Evolutionary conservation across 2,888 invertebrate species (phyloP).

Genomic region (Rhabditophanes sp.): DNA sequence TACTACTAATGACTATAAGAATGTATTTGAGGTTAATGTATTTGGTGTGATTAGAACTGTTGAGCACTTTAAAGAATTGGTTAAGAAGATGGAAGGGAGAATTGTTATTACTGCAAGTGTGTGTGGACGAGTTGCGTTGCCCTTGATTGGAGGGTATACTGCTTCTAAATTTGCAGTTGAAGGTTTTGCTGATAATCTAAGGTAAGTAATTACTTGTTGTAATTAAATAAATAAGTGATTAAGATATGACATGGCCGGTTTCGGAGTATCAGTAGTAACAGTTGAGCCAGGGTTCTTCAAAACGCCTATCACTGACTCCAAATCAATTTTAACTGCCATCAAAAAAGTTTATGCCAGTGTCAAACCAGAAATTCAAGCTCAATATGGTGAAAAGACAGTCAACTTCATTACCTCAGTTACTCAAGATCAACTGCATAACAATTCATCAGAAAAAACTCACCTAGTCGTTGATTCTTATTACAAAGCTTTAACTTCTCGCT

Average conservation of each 20-base stretch:
- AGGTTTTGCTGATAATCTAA: constrained; percentile 32
- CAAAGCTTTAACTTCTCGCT: constrained; percentile 26
- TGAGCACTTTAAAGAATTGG: constrained; percentile 23
- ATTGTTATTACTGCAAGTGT: constrained; percentile 46
- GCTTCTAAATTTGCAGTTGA: constrained; percentile 33
- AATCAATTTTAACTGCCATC: background rate
- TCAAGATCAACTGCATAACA: background rate
- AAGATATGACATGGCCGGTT: constrained; percentile 26
- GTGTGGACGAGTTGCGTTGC: constrained; percentile 43
- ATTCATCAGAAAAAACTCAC: constrained; percentile 4
- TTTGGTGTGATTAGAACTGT: constrained; percentile 43
- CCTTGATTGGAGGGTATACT: constrained; percentile 32
- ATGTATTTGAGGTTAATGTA: constrained; percentile 32
- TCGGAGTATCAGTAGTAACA: constrained; percentile 30
- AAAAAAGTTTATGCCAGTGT: background rate
- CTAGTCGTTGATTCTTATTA: constrained; percentile 30
- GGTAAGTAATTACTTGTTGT: constrained; percentile 11
- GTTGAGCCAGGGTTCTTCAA: constrained; percentile 40
- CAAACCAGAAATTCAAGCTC: background rate
- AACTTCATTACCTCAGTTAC: too few relatives aligned
- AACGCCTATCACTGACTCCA: constrained; percentile 18
- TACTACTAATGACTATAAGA: constrained; percentile 37
- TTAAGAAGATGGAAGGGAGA: constrained; percentile 43
- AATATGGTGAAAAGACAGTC: too few relatives aligned
- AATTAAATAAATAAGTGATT: constrained; percentile 4